A percentile compares a stretch with the other conserved stretches of the same genome.
Evolutionary conservation across 2,113 vertebrate species (phyloP).

Genomic region (Ia io): DNA sequence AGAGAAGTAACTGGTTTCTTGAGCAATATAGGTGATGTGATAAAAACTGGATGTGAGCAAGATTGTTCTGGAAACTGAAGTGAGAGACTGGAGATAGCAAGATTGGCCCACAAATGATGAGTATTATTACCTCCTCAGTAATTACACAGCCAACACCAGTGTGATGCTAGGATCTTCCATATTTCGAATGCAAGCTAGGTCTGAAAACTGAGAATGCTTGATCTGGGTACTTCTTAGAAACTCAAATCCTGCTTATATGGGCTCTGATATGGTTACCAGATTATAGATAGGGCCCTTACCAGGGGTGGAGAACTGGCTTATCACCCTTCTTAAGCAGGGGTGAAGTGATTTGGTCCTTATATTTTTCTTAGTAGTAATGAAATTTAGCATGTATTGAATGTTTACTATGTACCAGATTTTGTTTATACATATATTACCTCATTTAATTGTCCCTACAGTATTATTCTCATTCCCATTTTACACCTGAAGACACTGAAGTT

Average conservation of each 20-base stretch:
- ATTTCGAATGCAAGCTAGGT: background rate
- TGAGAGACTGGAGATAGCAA: background rate
- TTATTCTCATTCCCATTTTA: constrained; percentile 12
- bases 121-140: background rate
- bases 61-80: constrained; percentile 5
- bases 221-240: background rate
- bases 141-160: background rate
- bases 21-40: background rate
- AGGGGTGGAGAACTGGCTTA: background rate
- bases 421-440: background rate
- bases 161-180: background rate
- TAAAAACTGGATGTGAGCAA: background rate
- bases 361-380: constrained; percentile 37
- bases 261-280: background rate
- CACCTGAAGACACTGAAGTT: background rate
- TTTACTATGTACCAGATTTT: background rate
- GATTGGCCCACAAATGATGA: background rate
- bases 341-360: background rate
- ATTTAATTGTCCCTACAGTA: background rate
- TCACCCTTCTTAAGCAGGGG: background rate
- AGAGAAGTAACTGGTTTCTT: background rate
- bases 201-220: background rate
- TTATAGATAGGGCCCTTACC: background rate
- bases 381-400: background rate
- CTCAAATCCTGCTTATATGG: background rate